Evolutionary conservation across 92 coral and sea anemone genomes (phyloP), one percentile per base, ranked within the genome.

Genomic region (Umimayanthus kanabou): DNA sequence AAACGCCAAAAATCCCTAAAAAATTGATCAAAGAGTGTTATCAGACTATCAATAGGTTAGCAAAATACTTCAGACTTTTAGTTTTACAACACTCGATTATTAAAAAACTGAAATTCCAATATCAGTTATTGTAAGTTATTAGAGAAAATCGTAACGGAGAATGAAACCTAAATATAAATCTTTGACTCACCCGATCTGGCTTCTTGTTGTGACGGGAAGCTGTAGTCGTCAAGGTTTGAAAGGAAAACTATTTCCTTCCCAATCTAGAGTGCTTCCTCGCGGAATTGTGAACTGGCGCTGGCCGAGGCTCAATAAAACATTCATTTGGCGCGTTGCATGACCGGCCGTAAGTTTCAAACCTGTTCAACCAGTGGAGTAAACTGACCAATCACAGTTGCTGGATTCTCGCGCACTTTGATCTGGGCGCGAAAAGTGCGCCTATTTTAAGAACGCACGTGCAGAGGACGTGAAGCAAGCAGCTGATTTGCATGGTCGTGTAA

Each of bases 341-440:
- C 64, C 73, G 47, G 0, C n/a, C n/a, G n/a, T 66, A n/a, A 1
- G 11, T 10, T 82, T 66, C 87, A 83, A 83, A 83, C 87, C 87
- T 70, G 87, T 69, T 83, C 66, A 83, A 70, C 87, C 78, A 83
- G 87, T 83, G n/a, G n/a, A 33, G 37, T 33, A 23, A 81, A 70
- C 57, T 8, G 23, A 70, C 87, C 37, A 50, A 47, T 83, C 26
- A 83, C 29, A 83, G 61, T 33, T 65, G 37, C 20, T 11, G 11
- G 76, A 65, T n/a, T 49, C 28, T 47, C 87, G 25, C 87, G 87
- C 77, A 71, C 87, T 83, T 83, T 83, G 87, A 69, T 43, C 87
- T 45, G 77, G 77, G 87, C 87, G 87, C 87, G 78, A 83, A 83
- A 81, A 70, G 15, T 28, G 30, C 1, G 76, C 76, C 42, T 37